A percentile compares a stretch with the other conserved stretches of the same genome.
Evolutionary conservation across 2,113 vertebrate species (phyloP).

Genomic region (Xiphophorus couchianus): DNA sequence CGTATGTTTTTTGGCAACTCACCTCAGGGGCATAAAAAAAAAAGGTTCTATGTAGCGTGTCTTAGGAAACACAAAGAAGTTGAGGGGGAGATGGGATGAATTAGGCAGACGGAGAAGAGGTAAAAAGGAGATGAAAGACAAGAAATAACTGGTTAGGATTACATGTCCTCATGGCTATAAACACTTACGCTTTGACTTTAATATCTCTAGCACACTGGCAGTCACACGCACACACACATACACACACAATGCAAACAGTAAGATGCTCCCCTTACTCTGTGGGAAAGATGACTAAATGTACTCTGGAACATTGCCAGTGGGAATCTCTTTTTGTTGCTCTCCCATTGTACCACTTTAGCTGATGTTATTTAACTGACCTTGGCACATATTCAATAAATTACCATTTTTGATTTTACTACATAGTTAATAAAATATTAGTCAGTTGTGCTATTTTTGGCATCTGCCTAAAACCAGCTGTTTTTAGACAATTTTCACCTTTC

Average conservation of each 20-base stretch:
- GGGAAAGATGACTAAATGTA: conserved; percentile 74
- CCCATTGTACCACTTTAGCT: conserved; percentile 62
- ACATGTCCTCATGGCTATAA: conserved; percentile 18
- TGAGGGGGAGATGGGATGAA: conserved; percentile 20
- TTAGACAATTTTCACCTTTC: not conserved
- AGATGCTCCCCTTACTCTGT: conserved; percentile 34
- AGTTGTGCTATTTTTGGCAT: not conserved
- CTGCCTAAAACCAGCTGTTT: not conserved
- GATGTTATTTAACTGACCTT: conserved; percentile 36
- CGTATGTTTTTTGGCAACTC: conserved; percentile 13
- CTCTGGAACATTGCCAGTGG: conserved; percentile 72
- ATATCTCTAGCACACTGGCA: conserved; percentile 15
- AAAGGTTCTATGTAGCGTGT: conserved; percentile 3
- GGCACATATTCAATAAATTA: not conserved
- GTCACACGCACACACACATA: conserved; percentile 5
- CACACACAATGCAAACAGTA: conserved; percentile 41
- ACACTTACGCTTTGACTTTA: not conserved
- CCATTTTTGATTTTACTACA: conserved; percentile 19
- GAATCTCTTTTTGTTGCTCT: conserved; percentile 64
- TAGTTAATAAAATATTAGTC: not conserved
- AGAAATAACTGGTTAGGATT: conserved; percentile 32
- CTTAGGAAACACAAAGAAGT: conserved; percentile 1
- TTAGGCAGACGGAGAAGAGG: conserved; percentile 40
- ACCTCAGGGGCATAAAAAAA: conserved; percentile 21
- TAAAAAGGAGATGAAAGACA: conserved; percentile 31